Conservation (phyloP, 2,888 invertebrate species). For the Temnothorax rugatulus region DNA sequence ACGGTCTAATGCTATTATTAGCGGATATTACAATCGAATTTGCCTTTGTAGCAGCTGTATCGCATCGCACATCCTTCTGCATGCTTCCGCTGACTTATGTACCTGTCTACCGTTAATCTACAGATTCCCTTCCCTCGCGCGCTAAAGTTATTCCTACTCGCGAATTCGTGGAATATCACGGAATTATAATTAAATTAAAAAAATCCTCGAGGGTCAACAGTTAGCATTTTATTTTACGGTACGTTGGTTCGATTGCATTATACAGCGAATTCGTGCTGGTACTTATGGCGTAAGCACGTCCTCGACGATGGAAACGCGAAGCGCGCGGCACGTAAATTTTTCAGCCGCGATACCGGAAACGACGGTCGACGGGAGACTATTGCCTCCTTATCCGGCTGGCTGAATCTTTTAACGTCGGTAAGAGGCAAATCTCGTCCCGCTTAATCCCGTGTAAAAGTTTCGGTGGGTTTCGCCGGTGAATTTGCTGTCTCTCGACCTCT, state of each 20-base stretch:
- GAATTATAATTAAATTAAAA: conserved; percentile 8
- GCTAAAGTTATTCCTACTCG: neutral
- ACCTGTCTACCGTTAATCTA: neutral
- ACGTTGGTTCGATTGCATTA: neutral
- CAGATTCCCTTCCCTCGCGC: neutral
- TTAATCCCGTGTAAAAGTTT: conserved; percentile 47
- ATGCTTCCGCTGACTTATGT: neutral
- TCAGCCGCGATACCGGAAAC: conserved; percentile 83
- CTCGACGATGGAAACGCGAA: conserved; percentile 78
- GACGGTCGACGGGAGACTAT: conserved; percentile 83
- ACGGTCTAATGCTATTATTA: neutral
- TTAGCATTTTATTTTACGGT: neutral
- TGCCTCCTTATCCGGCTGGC: conserved; percentile 85
- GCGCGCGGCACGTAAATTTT: conserved; percentile 84
- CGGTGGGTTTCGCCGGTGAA: conserved; percentile 24
- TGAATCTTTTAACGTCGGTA: conserved; percentile 80
- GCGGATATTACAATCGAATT: neutral
- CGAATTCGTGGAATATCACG: neutral
- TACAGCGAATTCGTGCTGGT: neutral
- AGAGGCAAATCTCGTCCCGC: conserved; percentile 62
- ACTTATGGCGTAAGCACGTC: neutral
- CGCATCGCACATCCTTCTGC: neutral
- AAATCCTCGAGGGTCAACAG: neutral
- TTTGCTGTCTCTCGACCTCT: neutral
- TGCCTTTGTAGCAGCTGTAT: neutral